Evolutionary conservation across 2,888 invertebrate species (phyloP), one percentile per base, ranked within the genome.

Genomic region (Branchipolynoe longqiensis): DNA sequence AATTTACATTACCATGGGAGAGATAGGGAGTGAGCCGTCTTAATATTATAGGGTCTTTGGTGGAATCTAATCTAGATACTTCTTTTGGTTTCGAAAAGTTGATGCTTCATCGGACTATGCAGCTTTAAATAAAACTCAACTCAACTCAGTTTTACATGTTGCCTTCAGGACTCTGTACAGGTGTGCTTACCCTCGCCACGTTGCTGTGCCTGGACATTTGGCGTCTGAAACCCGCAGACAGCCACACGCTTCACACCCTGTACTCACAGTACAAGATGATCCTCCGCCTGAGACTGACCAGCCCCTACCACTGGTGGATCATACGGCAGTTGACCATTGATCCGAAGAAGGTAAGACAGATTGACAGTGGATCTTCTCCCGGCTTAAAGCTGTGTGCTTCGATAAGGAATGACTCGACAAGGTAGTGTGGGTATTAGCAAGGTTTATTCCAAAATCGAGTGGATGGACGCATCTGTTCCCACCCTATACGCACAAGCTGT

Each of bases 211-310:
- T 62, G 74, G 74, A 74, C 25, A 74, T 74, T 22, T 41, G 38
- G 40, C 74, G 74, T 0, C 74, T 74, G 36, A 74, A 38, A 18
- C 74, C 74, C 6, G 74, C 74, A 1, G 40, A 74, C 74, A 74
- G 74, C 25, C 74, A 74, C 74, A 74, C 74, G n/a, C 40, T 74
- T 8, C 3, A 38, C 2, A 74, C 74, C n/a, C 38, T 74, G n/a
- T 41, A 25, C 40, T 74, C 38, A 36, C 74, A 74, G 36, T 74
- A 74, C n/a, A 40, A n/a, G n/a, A 4, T 28, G 14, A 22, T 33
- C 1, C 1, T 8, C n/a, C 8, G 8, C 3, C 1, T 33, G 6
- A 22, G 62, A 62, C 62, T 62, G 3, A 59, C 25, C 59, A 62
- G 28, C 6, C 62, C 62, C 31, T 62, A 62, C 62, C 14, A 62